Conservation (phyloP, 1,140 invertebrate species). For the Ptiloglossa arizonensis region DNA sequence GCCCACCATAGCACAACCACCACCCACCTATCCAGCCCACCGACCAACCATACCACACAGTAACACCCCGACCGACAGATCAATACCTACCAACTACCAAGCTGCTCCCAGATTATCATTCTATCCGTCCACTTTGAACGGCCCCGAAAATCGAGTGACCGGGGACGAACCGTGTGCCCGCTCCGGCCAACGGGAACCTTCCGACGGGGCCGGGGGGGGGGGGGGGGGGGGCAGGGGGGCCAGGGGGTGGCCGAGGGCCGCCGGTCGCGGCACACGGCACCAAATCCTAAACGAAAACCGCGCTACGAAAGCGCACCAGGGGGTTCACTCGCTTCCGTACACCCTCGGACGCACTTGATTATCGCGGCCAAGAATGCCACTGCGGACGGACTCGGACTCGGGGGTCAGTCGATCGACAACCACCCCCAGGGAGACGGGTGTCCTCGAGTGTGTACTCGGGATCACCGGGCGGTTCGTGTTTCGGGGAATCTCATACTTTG, state of each 20-base stretch:
- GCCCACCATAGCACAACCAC: conserved; percentile 69
- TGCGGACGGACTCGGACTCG: background rate
- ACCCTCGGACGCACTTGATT: background rate
- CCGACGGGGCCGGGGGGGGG: too few relatives aligned
- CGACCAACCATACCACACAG: conserved; percentile 72
- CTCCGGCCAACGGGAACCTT: too few relatives aligned
- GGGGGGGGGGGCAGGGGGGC: too few relatives aligned
- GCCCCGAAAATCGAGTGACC: conserved; percentile 67
- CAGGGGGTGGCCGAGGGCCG: too few relatives aligned
- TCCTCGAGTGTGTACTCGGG: too few relatives aligned
- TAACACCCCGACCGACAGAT: conserved; percentile 78
- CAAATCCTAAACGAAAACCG: background rate
- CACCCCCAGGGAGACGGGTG: too few relatives aligned
- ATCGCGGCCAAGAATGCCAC: background rate
- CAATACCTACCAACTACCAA: conserved; percentile 79
- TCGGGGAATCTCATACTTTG: too few relatives aligned
- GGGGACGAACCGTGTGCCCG: too few relatives aligned
- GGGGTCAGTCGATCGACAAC: background rate
- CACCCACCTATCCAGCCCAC: conserved; percentile 68
- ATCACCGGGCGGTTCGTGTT: too few relatives aligned
- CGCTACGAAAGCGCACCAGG: background rate
- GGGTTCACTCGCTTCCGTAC: too few relatives aligned
- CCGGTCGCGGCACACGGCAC: too few relatives aligned
- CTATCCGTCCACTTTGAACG: conserved; percentile 74
- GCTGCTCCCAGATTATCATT: conserved; percentile 77